phyloP scores from a whole-genome alignment of 2,888 invertebrate species.

The Athripsodes cinereus region DNA sequence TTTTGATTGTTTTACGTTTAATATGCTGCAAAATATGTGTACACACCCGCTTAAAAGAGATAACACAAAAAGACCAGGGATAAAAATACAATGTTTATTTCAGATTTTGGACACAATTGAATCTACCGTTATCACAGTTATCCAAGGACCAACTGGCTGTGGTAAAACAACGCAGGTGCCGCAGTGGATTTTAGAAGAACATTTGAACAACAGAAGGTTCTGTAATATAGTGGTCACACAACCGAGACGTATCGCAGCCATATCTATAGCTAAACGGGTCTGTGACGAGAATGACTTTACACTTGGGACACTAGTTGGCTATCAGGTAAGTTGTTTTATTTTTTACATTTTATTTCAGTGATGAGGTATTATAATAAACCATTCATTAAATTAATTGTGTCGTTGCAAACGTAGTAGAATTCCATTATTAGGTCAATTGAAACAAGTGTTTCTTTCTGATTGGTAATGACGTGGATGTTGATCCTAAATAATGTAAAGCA shows the following conservation, averaged over 20 bases:
- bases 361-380: not conserved
- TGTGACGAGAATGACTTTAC: slow-evolving; percentile 78
- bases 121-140: slow-evolving; percentile 67
- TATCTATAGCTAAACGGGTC: slow-evolving; percentile 81
- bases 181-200: slow-evolving; percentile 85
- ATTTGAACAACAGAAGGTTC: slow-evolving; percentile 52
- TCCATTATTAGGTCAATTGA: too few relatives aligned
- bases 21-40: too few relatives aligned
- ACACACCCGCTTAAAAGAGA: too few relatives aligned
- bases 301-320: slow-evolving; percentile 78
- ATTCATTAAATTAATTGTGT: too few relatives aligned
- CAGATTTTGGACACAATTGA: slow-evolving; percentile 66
- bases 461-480: too few relatives aligned
- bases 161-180: slow-evolving; percentile 89
- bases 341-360: not conserved
- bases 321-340: slow-evolving; percentile 59
- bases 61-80: too few relatives aligned
- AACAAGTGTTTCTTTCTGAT: too few relatives aligned
- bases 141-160: slow-evolving; percentile 92
- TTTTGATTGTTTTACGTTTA: too few relatives aligned
- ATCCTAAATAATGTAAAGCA: too few relatives aligned
- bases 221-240: slow-evolving; percentile 92
- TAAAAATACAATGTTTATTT: not conserved
- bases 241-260: slow-evolving; percentile 89
- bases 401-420: too few relatives aligned